Conservation (phyloP, 1,140 invertebrate genomes). For the Brachionus plicatilis region DNA sequence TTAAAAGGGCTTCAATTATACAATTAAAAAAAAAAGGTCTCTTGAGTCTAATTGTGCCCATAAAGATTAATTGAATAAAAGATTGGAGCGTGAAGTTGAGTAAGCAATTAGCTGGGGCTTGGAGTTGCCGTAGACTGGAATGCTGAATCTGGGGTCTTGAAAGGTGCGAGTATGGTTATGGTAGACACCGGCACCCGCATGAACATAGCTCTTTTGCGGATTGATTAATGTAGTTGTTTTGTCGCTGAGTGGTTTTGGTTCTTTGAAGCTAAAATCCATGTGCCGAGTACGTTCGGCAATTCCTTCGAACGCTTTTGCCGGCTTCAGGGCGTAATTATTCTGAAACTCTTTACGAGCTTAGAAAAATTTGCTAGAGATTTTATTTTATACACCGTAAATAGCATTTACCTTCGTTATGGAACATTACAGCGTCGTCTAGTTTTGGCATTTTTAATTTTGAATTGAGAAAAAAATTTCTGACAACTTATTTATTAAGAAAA, state of each 20-base stretch:
- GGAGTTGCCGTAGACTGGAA: not conserved
- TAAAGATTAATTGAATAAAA: constrained; percentile 11
- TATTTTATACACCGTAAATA: not conserved
- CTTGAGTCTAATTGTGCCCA: not conserved
- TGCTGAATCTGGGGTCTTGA: not conserved
- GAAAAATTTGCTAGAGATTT: not conserved
- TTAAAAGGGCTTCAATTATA: not conserved
- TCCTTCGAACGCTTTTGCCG: not conserved
- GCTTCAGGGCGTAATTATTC: not conserved
- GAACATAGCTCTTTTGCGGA: not conserved
- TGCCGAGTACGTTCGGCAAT: not conserved
- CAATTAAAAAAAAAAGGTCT: not conserved
- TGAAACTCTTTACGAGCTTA: not conserved
- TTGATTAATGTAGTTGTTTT: not conserved
- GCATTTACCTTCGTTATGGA: not conserved
- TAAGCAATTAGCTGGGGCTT: not conserved
- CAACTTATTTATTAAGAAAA: not conserved
- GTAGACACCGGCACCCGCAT: not conserved
- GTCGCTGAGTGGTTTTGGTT: not conserved
- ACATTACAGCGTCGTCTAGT: not conserved
- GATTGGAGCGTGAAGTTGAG: not conserved
- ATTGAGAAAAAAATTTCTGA: not conserved
- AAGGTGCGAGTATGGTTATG: not conserved
- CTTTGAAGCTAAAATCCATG: not conserved
- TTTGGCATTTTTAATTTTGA: not conserved